Percentiles rank a stretch among this genome's conserved stretches.
phyloP scores from a whole-genome alignment of 2,113 vertebrate genomes.

The Psephotus haematonotus region DNA sequence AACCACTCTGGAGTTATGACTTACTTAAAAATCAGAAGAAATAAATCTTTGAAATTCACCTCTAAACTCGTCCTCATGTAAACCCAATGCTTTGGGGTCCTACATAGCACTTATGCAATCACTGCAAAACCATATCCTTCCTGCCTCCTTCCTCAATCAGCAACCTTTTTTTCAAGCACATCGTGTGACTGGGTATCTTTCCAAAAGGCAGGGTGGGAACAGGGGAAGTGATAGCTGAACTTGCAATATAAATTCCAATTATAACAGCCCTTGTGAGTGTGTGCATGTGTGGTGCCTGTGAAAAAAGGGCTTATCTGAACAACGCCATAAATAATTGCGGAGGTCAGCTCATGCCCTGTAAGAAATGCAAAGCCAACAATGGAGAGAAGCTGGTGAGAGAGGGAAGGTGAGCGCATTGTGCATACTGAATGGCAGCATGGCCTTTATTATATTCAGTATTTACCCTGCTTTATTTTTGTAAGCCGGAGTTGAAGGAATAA shows the following conservation, averaged over 20 bases:
- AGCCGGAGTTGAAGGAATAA: neutral
- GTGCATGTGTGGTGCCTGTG: neutral
- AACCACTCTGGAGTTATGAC: neutral
- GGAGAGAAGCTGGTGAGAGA: neutral
- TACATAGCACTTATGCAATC: neutral
- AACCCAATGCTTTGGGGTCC: neutral
- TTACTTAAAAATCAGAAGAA: neutral
- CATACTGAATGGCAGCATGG: neutral
- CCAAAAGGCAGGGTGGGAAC: conserved; percentile 62
- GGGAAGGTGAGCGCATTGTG: conserved; percentile 14
- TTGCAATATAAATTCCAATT: conserved; percentile 31
- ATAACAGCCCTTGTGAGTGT: conserved; percentile 6
- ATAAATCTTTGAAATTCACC: neutral
- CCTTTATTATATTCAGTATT: conserved; percentile 12
- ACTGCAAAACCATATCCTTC: conserved; percentile 59
- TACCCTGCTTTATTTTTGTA: conserved; percentile 2
- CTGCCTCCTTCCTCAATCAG: conserved; percentile 63
- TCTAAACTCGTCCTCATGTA: conserved; percentile 1
- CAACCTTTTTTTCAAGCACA: conserved; percentile 13
- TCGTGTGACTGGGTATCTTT: conserved; percentile 28
- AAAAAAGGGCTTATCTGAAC: conserved; percentile 48
- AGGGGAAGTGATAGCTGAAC: conserved; percentile 53
- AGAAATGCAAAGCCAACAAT: conserved; percentile 18
- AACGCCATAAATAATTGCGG: neutral
- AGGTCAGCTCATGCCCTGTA: neutral